Conservation (phyloP, 2,888 invertebrate species). For the Brenthis daphne region DNA sequence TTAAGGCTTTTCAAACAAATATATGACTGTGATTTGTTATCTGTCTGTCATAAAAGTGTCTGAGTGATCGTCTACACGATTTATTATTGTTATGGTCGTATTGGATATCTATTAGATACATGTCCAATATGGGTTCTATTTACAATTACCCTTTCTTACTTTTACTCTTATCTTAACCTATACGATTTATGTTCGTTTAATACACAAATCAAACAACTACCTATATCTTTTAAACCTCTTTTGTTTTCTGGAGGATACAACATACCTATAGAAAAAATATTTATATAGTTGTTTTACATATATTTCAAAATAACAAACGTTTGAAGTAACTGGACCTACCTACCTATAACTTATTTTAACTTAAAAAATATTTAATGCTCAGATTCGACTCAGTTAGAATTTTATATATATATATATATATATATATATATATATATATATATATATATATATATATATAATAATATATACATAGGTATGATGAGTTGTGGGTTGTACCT, state of each 20-base stretch:
- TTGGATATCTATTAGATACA: constrained; percentile 35
- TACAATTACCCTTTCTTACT: constrained; percentile 31
- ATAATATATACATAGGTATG: too few species aligned
- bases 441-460: too few species aligned
- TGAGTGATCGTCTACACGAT: constrained; percentile 58
- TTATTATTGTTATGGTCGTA: constrained; percentile 58
- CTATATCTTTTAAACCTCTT: neutral
- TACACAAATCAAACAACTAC: neutral
- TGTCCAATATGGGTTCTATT: constrained; percentile 18
- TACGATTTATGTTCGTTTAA: constrained; percentile 13
- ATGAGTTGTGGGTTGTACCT: too few species aligned
- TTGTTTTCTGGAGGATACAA: neutral
- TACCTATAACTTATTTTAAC: too few species aligned
- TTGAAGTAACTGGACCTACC: too few species aligned
- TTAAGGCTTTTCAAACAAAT: constrained; percentile 50
- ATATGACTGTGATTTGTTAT: constrained; percentile 70
- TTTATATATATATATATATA: too few species aligned
- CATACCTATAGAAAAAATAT: too few species aligned
- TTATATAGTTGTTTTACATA: too few species aligned
- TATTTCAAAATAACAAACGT: too few species aligned
- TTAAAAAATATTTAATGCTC: too few species aligned
- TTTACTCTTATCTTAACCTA: constrained; percentile 6
- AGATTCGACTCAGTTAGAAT: too few species aligned
- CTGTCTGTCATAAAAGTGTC: constrained; percentile 69
- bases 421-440: too few species aligned